Percentiles rank a stretch among this genome's conserved stretches.
Evolutionary conservation across 2,113 vertebrate genomes (phyloP).

Genomic region (Machaerirhynchus nigripectus): DNA sequence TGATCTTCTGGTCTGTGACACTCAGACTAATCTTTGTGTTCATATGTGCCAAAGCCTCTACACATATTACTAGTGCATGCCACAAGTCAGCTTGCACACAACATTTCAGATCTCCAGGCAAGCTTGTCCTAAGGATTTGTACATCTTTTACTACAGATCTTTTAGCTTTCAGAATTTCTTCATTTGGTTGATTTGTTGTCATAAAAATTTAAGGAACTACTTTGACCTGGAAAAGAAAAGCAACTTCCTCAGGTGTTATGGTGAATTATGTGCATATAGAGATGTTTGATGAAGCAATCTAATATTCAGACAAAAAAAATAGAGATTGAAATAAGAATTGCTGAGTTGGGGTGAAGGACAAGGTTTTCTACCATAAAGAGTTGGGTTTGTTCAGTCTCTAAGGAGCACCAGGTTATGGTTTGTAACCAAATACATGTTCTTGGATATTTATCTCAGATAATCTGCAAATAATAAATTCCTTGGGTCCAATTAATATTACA

Average conservation of each 20-base stretch:
- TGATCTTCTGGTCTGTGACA: neutral
- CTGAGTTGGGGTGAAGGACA: neutral
- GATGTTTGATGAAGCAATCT: neutral
- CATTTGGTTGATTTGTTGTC: neutral
- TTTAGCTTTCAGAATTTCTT: neutral
- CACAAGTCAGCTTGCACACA: neutral
- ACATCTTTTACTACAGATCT: neutral
- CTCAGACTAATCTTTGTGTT: neutral
- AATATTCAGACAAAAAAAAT: neutral
- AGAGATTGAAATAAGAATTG: too few species aligned
- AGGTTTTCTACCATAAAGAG: neutral
- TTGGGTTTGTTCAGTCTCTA: neutral
- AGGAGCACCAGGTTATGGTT: neutral
- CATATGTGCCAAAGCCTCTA: neutral
- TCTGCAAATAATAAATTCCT: neutral
- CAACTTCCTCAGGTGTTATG: neutral
- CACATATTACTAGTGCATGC: fast-evolving
- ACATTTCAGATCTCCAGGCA: neutral
- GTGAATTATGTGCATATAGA: neutral
- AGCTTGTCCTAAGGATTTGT: neutral
- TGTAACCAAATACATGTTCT: neutral
- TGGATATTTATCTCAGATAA: neutral
- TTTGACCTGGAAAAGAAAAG: neutral
- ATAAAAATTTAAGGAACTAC: neutral
- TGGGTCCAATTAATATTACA: neutral